Evolutionary conservation across 2,797 vertebrate genomes (phyloP), one percentile per base, ranked within the genome.

Genomic region (Pangasius djambal): DNA sequence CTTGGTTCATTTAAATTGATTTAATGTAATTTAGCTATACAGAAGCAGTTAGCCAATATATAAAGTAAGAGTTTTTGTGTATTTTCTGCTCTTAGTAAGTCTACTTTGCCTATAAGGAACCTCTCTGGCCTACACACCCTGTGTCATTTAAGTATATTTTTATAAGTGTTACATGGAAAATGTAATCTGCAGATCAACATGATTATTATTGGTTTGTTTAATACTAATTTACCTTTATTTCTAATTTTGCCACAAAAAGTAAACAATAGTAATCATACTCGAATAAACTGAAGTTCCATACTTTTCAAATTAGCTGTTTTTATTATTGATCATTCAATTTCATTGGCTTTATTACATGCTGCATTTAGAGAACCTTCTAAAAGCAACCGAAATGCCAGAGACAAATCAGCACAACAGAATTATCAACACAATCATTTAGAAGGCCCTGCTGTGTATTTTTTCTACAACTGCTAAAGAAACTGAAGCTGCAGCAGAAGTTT

Each of bases 401-500:
- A 83, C 22, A 15, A 69, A 50, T 69, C 28, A 48, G 31, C 63
- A 67, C 34, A 31, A 50, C 59, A 83, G 59, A 83, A 83, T 65
- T 48, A 65, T 65, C 37, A 65, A n/a, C 61, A 50, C 31, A 67
- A 50, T 52, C 28, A 52, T 84, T 84, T 69, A 67, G 15, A 67
- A 84, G 13, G 16, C 8, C 44, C 9, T 50, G 28, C 28, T 22
- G 6, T 67, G 63, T 84, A 13, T 67, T 84, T 84, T 44, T 84
- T 84, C 61, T 67, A 10, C 2, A 67, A 31, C 18, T 3, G 0
- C 4, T 2, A 50, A 85, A 50, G n/a, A 34, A 52, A 34, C 0
- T 52, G 63, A 69, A 52, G 83, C 63, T 52, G 25, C 81, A 3
- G 16, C 22, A 83, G 22, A 85, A 34, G 44, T 85, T 81, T 85